phyloP scores from a whole-genome alignment of 1,140 invertebrate genomes.

The Cephus cinctus region DNA sequence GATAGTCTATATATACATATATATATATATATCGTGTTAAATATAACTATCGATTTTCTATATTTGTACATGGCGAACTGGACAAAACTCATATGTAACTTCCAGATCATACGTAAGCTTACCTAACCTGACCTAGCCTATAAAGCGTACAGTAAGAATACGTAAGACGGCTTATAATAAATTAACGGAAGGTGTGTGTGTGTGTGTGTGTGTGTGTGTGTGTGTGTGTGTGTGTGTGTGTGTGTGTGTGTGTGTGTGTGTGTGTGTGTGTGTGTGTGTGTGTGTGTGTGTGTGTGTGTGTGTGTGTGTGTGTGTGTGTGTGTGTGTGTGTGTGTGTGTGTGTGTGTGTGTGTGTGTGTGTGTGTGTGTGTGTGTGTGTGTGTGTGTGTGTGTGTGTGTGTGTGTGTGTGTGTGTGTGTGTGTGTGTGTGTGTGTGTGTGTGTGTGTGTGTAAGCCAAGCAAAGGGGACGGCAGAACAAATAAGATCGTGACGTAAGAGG shows the following conservation, averaged over 20 bases:
- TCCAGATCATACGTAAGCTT: too few relatives aligned
- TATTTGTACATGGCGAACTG: too few relatives aligned
- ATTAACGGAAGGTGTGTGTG: too few relatives aligned
- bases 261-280: neutral
- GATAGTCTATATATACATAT: too few relatives aligned
- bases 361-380: neutral
- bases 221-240: neutral
- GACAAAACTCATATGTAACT: too few relatives aligned
- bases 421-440: neutral
- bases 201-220: neutral
- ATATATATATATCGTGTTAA: too few relatives aligned
- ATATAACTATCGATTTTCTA: too few relatives aligned
- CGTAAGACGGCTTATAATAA: too few relatives aligned
- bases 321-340: neutral
- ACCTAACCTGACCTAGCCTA: too few relatives aligned
- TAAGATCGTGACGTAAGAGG: neutral
- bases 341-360: neutral
- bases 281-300: slow-evolving; percentile 1
- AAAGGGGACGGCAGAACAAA: neutral
- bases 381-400: neutral
- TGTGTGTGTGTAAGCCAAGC: slow-evolving; percentile 7
- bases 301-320: neutral
- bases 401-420: neutral
- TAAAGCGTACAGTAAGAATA: too few relatives aligned
- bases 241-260: neutral